Base-by-base conservation (phyloP, 1,140 invertebrate genomes). In the Drosophila triauraria region DNA sequence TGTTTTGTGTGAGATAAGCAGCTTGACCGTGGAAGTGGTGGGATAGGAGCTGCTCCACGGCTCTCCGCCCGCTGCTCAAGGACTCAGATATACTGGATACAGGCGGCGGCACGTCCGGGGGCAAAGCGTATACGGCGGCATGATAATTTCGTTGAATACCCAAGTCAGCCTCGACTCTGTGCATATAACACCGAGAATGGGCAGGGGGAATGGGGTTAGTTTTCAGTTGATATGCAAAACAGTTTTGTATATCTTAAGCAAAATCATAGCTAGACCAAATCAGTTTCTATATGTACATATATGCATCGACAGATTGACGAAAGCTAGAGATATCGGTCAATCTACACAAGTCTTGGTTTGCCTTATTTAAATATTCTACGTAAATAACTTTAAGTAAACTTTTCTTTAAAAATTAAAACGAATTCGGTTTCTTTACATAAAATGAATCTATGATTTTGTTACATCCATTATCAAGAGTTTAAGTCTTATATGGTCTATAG, bases 1-100 rank as follows among this genome's bases (percentile, higher is more conserved):
- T 88, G 84, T 88, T 90, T 88, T 69, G 81, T 72, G 79, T 72
- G 84, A 88, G 84, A 88, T 88, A 88, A 88, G 84, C 84, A 87
- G 83, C 68, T 82, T 74, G 60, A 51, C 53, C 58, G 32, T 75
- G 23, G 56, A 44, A 62, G 40, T 23, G 40, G 43, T 46, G 40
- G 58, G 40, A 50, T 30, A 46, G 65, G 42, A 70, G 64, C 57
- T 62, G 74, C 27, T 61, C 53, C 17, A 32, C 38, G 54, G 50
- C 30, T 44, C 67, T 42, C 46, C 54, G 43, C 47, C 20, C 43
- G 53, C 69, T 58, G 64, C 77, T 35, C 80, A 77, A 87, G 72
- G 76, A 77, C 53, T 25, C 35, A n/a, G 53, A 40, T 56, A 40
- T 40, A 25, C 67, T 72, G 51, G 42, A 40, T 61, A 23, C 20